Evolutionary conservation across 2,113 vertebrate genomes (phyloP).

Genomic region (Cranoglanis bouderius): DNA sequence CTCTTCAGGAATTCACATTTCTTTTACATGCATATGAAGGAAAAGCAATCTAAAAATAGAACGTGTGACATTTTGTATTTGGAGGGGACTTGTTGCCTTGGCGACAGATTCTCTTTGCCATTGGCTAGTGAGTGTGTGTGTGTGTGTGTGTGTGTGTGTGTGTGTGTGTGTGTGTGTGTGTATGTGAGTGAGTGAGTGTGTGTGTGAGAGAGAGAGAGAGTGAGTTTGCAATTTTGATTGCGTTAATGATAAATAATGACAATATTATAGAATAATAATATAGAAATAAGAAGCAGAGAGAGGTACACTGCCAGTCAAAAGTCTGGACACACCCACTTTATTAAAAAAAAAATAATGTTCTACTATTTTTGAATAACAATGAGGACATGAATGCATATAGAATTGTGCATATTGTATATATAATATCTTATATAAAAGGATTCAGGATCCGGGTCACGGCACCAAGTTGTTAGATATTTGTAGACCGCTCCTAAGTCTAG

Average conservation of each 20-base stretch:
- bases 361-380: neutral
- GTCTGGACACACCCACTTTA: neutral
- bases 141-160: constrained; percentile 13
- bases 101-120: constrained; percentile 25
- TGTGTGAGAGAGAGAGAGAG: constrained; percentile 27
- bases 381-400: neutral
- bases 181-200: neutral
- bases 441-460: neutral
- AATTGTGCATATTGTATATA: neutral
- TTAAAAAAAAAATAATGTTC: too few relatives aligned
- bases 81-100: constrained; percentile 40
- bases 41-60: constrained; percentile 29
- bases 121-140: neutral
- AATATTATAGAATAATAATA: neutral
- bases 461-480: neutral
- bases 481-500: neutral
- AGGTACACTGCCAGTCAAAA: neutral
- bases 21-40: constrained; percentile 1
- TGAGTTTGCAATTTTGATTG: neutral
- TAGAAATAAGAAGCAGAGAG: neutral
- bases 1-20: constrained; percentile 16
- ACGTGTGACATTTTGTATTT: constrained; percentile 25
- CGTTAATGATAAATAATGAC: neutral
- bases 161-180: neutral
- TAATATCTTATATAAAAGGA: neutral